Percentiles rank a stretch among this genome's conserved stretches.
phyloP scores from a whole-genome alignment of 2,797 vertebrate species.

The Ateles fusciceps region DNA sequence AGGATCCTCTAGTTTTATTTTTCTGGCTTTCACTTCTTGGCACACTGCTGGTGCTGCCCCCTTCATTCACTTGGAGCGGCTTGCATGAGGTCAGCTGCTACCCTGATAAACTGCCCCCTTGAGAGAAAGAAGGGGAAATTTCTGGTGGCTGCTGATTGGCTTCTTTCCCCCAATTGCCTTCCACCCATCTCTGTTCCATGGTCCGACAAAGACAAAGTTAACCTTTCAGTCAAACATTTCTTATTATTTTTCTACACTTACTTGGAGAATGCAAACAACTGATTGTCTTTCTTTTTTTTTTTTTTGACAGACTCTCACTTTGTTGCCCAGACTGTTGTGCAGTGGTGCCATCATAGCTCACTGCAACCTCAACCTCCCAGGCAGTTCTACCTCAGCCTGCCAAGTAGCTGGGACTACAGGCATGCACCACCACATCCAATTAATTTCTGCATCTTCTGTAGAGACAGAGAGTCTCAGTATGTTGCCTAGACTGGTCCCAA shows the following conservation, averaged over 20 bases:
- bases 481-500: background rate
- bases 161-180: background rate
- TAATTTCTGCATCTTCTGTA: background rate
- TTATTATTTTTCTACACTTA: background rate
- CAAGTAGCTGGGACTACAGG: background rate
- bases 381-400: background rate
- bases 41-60: fast-evolving
- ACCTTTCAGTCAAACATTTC: background rate
- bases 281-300: background rate
- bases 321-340: background rate
- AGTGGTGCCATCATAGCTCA: background rate
- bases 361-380: background rate
- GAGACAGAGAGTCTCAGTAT: background rate
- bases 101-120: background rate
- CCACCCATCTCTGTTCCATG: background rate
- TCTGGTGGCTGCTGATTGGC: background rate
- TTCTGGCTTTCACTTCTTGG: background rate
- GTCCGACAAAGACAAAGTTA: background rate
- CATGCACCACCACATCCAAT: background rate
- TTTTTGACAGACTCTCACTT: background rate
- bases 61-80: background rate
- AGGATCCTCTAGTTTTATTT: background rate
- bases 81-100: too few species aligned
- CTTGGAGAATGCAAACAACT: background rate
- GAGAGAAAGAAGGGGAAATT: background rate